These are phyloP conservation scores for Netelia inedita DNA, from an alignment of 2,888 invertebrate genomes.

Conservation along the genomic window DNA sequence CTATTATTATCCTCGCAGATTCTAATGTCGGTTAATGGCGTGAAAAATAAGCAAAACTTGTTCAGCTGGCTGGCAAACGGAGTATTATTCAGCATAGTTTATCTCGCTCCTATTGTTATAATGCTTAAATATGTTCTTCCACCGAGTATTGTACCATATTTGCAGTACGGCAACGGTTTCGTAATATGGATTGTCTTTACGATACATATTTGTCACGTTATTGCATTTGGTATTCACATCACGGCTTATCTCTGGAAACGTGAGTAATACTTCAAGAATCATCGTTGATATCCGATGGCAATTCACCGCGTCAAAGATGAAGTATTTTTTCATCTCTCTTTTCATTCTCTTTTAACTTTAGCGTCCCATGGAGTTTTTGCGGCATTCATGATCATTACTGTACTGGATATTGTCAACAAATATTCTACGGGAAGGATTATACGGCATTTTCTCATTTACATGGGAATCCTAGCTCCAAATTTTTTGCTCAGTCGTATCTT, in stretches of 20 bases:
- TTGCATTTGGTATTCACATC: conserved; percentile 82
- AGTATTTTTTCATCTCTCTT: conserved; percentile 27
- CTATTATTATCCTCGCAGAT: conserved; percentile 72
- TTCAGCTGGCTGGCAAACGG: conserved; percentile 82
- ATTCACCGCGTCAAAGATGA: not conserved
- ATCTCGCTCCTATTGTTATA: conserved; percentile 78
- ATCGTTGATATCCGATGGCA: not conserved
- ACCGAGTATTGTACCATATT: conserved; percentile 77
- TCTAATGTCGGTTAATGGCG: conserved; percentile 83
- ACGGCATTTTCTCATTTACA: conserved; percentile 67
- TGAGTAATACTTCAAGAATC: conserved; percentile 71
- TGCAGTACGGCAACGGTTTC: conserved; percentile 81
- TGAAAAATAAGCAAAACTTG: conserved; percentile 79
- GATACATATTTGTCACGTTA: conserved; percentile 78
- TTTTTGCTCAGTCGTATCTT: conserved; percentile 78
- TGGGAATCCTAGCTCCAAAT: conserved; percentile 82
- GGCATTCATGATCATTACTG: conserved; percentile 62
- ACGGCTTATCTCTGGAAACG: conserved; percentile 82
- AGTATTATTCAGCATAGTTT: conserved; percentile 76
- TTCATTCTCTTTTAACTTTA: conserved; percentile 19
- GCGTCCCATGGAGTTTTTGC: conserved; percentile 68
- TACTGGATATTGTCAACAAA: conserved; percentile 62
- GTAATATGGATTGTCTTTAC: conserved; percentile 80
- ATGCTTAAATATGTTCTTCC: conserved; percentile 79
- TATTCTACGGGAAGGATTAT: conserved; percentile 50